A percentile compares a stretch with the other conserved stretches of the same genome.
phyloP scores from a whole-genome alignment of 2,113 vertebrate genomes.

The Thamnophis sirtalis region DNA sequence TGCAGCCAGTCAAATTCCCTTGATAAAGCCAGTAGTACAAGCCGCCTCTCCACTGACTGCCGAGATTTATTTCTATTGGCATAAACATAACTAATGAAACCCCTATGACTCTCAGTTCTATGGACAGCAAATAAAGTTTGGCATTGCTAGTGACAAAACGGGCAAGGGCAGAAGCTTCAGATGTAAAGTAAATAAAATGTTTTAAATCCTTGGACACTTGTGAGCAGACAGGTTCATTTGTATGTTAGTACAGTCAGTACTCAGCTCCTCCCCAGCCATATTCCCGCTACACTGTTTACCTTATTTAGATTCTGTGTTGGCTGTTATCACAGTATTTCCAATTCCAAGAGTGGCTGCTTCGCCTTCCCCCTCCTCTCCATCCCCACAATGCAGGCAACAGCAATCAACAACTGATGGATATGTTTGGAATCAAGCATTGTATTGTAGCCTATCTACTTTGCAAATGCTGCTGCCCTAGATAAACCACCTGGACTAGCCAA shows the following conservation, averaged over 20 bases:
- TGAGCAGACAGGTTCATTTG: slow-evolving; percentile 2
- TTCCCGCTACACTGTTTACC: slow-evolving; percentile 48
- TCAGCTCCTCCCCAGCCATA: slow-evolving; percentile 45
- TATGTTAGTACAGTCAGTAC: slow-evolving; percentile 40
- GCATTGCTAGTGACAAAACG: slow-evolving; percentile 51
- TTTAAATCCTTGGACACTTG: slow-evolving; percentile 46
- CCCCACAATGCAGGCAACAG: slow-evolving; percentile 50
- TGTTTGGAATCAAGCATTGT: slow-evolving; percentile 46
- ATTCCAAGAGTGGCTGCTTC: slow-evolving; percentile 46
- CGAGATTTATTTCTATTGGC: slow-evolving; percentile 67
- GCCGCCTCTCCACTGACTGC: slow-evolving; percentile 36
- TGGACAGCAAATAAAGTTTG: slow-evolving; percentile 61
- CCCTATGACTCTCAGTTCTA: slow-evolving; percentile 55
- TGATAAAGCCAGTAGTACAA: background rate
- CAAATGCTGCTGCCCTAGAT: slow-evolving; percentile 51
- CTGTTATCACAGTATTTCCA: slow-evolving; percentile 44
- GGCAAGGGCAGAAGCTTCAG: slow-evolving; percentile 58
- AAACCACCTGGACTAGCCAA: slow-evolving; percentile 38
- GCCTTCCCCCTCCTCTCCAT: slow-evolving; percentile 32
- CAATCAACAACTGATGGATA: slow-evolving; percentile 45
- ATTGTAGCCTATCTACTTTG: slow-evolving; percentile 52
- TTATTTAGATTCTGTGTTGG: background rate
- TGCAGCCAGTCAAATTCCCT: slow-evolving; percentile 49
- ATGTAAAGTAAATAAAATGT: slow-evolving; percentile 31
- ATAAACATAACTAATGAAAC: slow-evolving; percentile 71